Evolutionary conservation across 1,140 invertebrate species (phyloP).

Genomic region (Pseudomyrmex dendroicus): DNA sequence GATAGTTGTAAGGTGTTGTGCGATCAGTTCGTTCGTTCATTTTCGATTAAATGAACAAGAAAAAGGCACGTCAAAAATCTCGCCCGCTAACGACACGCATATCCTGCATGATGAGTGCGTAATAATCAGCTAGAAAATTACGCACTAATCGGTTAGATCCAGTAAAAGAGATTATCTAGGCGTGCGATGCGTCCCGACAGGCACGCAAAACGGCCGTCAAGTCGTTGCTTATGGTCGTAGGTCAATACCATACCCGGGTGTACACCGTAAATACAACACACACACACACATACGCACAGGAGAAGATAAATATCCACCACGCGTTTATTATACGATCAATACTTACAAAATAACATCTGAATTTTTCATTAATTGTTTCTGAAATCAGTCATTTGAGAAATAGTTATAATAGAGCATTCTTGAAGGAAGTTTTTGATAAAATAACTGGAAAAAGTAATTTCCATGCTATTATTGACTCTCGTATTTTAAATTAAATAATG

Average conservation of each 20-base stretch:
- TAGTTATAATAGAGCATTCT: not conserved
- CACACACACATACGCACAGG: constrained; percentile 3
- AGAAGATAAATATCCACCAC: not conserved
- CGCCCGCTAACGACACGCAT: constrained; percentile 26
- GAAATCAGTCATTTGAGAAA: not conserved
- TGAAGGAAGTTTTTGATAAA: not conserved
- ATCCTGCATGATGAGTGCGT: not conserved
- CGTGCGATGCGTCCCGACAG: constrained; percentile 36
- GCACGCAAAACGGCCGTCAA: constrained; percentile 59
- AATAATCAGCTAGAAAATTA: constrained; percentile 59
- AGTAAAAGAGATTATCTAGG: constrained; percentile 52
- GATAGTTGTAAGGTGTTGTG: no score
- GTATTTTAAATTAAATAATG: constrained; percentile 13
- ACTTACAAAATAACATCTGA: not conserved
- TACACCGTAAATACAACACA: constrained; percentile 24
- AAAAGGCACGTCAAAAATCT: constrained; percentile 30
- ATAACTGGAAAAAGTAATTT: not conserved
- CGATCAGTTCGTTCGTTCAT: no score
- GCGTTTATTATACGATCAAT: not conserved
- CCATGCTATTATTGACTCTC: not conserved
- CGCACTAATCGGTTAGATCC: constrained; percentile 51
- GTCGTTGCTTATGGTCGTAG: constrained; percentile 57
- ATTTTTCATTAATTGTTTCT: not conserved
- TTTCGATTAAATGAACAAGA: not conserved
- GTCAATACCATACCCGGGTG: constrained; percentile 47